Evolutionary conservation across 1,140 invertebrate genomes (phyloP), one percentile per base, ranked within the genome.

Genomic region (Muscidifurax raptorellus): DNA sequence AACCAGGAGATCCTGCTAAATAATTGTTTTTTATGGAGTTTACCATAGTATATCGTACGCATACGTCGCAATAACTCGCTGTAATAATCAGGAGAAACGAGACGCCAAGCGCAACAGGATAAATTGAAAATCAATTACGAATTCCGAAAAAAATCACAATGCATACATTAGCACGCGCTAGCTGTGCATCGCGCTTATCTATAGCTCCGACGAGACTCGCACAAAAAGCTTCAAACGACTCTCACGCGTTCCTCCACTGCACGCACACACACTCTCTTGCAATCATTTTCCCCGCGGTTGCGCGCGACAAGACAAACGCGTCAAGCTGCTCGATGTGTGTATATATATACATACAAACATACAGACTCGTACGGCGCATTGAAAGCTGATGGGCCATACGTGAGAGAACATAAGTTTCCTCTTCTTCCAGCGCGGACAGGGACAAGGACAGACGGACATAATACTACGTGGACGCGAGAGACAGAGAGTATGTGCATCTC

Each of bases 341-440:
- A 72, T 32, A 74, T 74, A 36, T 18, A n/a, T 1, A 15, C 12
- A 36, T 36, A 22, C 32, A n/a, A 18, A 74, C 18, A n/a, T 13
- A 9, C 6, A 1, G 7, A 1, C 13, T 1, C 71, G 71, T 18
- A 36, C 71, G 22, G 22, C 0, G 27, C 30, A 76, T 76, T 76
- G 74, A 76, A 36, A 47, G 27, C 40, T 76, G 74, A 76, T 28
- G 74, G 74, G n/a, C 40, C 74, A 47, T 76, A 47, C 75, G 75
- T 64, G 75, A 77, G 75, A 77, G 47, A 77, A 77, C 75, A 77
- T 64, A 64, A 59, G 75, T 77, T 64, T 30, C 75, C 47, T 52
- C 52, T 22, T 77, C 44, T 52, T 28, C 47, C 27, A 32, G 52
- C 32, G 32, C 71, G 32, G 75, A 64, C 44, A 30, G 44, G 52